Base-by-base conservation (phyloP, 2,113 vertebrate species). In the Pterocles gutturalis region DNA sequence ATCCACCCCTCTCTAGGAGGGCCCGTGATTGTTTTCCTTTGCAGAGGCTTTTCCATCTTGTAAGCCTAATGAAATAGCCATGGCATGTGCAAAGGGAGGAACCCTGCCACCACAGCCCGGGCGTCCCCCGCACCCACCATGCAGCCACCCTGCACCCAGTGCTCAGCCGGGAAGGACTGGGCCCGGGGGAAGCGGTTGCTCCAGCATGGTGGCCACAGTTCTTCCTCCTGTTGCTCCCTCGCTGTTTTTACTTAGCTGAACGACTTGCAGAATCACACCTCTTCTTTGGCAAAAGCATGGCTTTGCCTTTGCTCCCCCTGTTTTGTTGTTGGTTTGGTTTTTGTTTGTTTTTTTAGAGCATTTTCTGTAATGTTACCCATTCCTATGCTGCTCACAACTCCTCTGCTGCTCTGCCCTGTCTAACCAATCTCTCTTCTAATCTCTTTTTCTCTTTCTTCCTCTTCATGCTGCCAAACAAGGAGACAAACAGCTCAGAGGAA, bases 401-500 rank as follows among this genome's bases (percentile, higher is more conserved):
- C 95, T 72, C 49, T 92, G 80, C 93, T 96, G 66, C 83, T 82
- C 48, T 72, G 78, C 57, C 85, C 49, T 48, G 81, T 83, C 58
- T 94, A 93, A 93, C 82, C 96, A 79, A 45, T 86, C 84, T 95
- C 73, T 95, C 81, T 94, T 97, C 97, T 98, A 98, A 98, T 93
- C 94, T 82, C 97, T 89, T 97, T 58, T 96, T 98, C 96, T 98
- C 95, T 98, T 95, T 98, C 98, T 98, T 94, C 98, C 94, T 93
- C 95, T 97, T 96, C 98, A 98, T 97, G 98, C 98, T 98, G 98
- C 98, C 98, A 96, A 94, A 96, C 97, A 98, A 99, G 99, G 99
- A 99, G 96, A 98, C 98, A 96, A 99, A 99, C 98, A 99, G 99
- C 90, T 99, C 99, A 90, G 99, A 99, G 97, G 99, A 99, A 97